Evolutionary conservation across 2,888 invertebrate species (phyloP), one percentile per base, ranked within the genome.

Genomic region (Serripes groenlandicus): DNA sequence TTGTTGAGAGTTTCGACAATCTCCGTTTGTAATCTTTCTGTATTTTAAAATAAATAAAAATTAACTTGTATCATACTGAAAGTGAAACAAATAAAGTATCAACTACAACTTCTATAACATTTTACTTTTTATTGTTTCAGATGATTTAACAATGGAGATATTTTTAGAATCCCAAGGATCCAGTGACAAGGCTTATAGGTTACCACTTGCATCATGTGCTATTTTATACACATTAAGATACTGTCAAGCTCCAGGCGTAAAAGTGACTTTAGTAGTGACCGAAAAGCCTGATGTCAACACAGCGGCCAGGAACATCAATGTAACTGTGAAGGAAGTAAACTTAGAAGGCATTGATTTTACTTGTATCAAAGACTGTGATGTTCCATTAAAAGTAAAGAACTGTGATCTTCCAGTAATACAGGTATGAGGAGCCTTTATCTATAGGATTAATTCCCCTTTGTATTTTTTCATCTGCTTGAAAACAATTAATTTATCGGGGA

Each of bases 201-300:
- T 56, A 9, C 71, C 71, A 15, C 71, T 71, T 1, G 26, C 70
- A 56, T 11, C 92, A 21, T 86, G 89, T 54, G 90, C 88, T 21
- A 75, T 91, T 18, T 35, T 92, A 30, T 92, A 89, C 71, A 42
- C 91, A 21, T 23, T 88, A 1, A 81, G 84, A 26, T 92, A 92
- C 75, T 90, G 91, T 35, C 71, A 52, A 69, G 81, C 58, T 73
- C 74, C 32, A 73, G 83, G 35, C 37, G 34, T 68, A 66, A 81
- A 66, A 62, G 30, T 87, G 7, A 74, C 23, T n/a, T 68, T 87
- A 35, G 82, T 87, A 2, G 32, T 7, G 21, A 34, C 23, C 9
- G 23, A 21, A 21, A 5, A 37, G 37, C 35, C 35, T 3, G 42
- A 26, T 21, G 5, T 15, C 3, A 18, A 28, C 18, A 71, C 18